A percentile compares a stretch with the other conserved stretches of the same genome.
Conservation (phyloP, 2,888 invertebrate genomes). For the Spilarctia lutea region DNA sequence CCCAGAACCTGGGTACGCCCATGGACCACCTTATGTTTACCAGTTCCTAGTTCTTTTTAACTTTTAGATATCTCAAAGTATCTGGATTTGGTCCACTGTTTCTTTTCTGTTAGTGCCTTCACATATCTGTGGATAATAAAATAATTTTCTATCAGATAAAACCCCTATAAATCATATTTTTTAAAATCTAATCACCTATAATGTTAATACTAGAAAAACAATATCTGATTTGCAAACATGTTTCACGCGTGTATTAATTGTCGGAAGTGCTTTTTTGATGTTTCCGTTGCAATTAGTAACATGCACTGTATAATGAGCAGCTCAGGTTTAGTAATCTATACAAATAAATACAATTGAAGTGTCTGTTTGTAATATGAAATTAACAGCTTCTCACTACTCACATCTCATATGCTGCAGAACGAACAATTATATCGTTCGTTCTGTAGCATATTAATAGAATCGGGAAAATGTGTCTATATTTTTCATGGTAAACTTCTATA, state of each 20-base stretch:
- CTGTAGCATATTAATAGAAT: neutral
- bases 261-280: constrained; percentile 11
- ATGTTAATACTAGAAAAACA: constrained; percentile 3
- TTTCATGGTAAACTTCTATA: neutral
- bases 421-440: neutral
- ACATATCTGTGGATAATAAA: neutral
- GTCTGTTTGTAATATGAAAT: too few species aligned
- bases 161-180: neutral
- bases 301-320: neutral
- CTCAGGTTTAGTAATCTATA: neutral
- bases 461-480: neutral
- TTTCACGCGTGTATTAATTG: neutral
- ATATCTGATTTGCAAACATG: constrained; percentile 1
- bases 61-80: neutral
- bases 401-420: too few species aligned
- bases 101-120: neutral
- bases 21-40: neutral
- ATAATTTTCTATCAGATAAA: neutral
- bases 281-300: constrained; percentile 25
- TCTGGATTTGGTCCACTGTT: neutral
- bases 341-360: too few species aligned
- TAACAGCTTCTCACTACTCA: too few species aligned
- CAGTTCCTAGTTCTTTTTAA: neutral
- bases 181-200: constrained; percentile 2
- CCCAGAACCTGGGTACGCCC: too few species aligned